These are phyloP conservation scores for Hartigia nigra DNA, from an alignment of 2,888 invertebrate species.

Conservation along the genomic window DNA sequence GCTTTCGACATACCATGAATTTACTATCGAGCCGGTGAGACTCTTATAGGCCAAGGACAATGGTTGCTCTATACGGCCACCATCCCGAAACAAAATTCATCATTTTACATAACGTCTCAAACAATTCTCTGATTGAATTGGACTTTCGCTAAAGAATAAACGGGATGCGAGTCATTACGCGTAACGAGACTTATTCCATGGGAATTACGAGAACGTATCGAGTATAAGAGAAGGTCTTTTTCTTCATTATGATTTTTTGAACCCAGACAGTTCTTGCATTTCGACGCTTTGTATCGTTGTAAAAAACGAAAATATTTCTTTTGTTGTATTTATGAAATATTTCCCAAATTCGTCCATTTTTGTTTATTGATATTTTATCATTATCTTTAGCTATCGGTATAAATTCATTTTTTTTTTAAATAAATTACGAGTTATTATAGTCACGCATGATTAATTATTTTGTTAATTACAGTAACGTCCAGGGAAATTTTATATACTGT, in stretches of 20 bases:
- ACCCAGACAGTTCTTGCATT: neutral
- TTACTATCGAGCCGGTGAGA: conserved; percentile 32
- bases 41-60: neutral
- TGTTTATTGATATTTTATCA: too few species aligned
- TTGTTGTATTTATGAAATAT: neutral
- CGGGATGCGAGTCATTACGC: neutral
- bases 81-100: neutral
- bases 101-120: neutral
- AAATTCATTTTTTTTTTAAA: neutral
- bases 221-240: neutral
- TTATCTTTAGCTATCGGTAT: too few species aligned
- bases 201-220: neutral
- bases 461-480: neutral
- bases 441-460: neutral
- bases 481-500: neutral
- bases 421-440: neutral
- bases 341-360: too few species aligned
- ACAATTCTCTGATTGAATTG: neutral
- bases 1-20: conserved; percentile 35
- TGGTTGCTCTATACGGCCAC: neutral
- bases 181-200: neutral
- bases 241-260: neutral
- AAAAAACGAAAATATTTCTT: neutral
- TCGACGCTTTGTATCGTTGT: neutral
- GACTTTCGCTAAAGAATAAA: neutral